Evolutionary conservation across 2,113 vertebrate genomes (phyloP).

Genomic region (Corythornis vintsioides): DNA sequence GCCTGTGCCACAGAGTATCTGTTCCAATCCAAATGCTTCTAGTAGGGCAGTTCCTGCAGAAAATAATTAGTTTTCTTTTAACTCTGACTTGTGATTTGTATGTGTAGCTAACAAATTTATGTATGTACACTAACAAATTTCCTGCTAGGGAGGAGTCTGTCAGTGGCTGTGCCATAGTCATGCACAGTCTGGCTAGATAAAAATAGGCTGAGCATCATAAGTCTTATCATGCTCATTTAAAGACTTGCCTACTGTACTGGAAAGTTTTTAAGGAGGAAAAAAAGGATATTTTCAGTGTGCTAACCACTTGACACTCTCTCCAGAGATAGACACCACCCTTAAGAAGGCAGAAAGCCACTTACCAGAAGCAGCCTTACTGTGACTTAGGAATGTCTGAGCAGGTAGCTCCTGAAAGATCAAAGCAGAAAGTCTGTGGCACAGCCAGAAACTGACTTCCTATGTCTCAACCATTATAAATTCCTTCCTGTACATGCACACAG

Average conservation of each 20-base stretch:
- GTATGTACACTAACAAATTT: not conserved
- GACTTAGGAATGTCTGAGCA: accelerated
- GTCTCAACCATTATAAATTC: not conserved
- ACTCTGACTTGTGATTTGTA: not conserved
- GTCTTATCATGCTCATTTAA: not conserved
- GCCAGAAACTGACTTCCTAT: not conserved
- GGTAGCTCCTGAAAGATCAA: not conserved
- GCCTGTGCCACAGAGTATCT: not conserved
- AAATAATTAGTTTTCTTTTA: not conserved
- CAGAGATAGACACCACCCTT: accelerated
- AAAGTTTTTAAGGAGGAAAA: not conserved
- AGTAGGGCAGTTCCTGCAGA: not conserved
- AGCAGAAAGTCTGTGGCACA: not conserved
- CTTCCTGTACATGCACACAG: not conserved
- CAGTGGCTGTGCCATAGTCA: not conserved
- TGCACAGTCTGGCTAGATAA: not conserved
- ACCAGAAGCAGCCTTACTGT: not conserved
- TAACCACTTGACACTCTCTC: not conserved
- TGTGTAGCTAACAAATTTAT: not conserved
- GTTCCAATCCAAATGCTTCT: not conserved
- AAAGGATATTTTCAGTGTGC: not conserved
- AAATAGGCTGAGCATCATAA: not conserved
- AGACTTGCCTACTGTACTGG: not conserved
- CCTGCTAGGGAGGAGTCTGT: not conserved
- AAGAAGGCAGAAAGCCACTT: not conserved